These are phyloP conservation scores for Luehdorfia chinensis DNA, from an alignment of 1,140 invertebrate genomes.

Conservation along the genomic window DNA sequence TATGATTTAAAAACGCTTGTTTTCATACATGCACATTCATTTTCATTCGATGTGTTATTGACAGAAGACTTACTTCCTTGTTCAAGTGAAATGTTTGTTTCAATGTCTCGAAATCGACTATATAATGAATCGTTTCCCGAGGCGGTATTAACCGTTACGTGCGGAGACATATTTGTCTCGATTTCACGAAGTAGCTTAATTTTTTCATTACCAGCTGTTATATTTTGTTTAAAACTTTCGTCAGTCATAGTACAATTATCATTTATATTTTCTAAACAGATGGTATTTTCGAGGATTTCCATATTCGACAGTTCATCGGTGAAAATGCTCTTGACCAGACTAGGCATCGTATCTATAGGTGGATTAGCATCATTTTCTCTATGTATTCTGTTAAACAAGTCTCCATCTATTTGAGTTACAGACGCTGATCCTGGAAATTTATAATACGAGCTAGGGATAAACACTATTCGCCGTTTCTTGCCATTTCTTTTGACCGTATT, in stretches of 20 bases:
- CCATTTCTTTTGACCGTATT: conserved; percentile 15
- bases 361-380: conserved; percentile 9
- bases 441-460: conserved; percentile 22
- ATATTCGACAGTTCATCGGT: conserved; percentile 23
- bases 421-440: conserved; percentile 20
- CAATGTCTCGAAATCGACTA: not conserved
- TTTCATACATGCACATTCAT: not conserved
- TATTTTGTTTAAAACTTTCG: not conserved
- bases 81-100: not conserved
- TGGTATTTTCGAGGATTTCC: conserved; percentile 19
- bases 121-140: not conserved
- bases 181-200: conserved; percentile 2
- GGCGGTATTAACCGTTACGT: not conserved
- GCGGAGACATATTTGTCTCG: conserved; percentile 5
- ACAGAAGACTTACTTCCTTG: not conserved
- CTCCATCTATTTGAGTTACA: not conserved
- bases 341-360: conserved; percentile 23
- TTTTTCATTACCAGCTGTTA: not conserved
- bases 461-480: conserved; percentile 21
- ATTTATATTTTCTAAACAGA: conserved; percentile 4
- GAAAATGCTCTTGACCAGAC: conserved; percentile 34
- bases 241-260: conserved; percentile 30
- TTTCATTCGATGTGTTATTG: not conserved
- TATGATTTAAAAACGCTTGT: conserved; percentile 3
- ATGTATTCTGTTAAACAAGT: not conserved